These are phyloP conservation scores for Peromyscus leucopus DNA, from an alignment of 2,113 vertebrate species.

Conservation along the genomic window DNA sequence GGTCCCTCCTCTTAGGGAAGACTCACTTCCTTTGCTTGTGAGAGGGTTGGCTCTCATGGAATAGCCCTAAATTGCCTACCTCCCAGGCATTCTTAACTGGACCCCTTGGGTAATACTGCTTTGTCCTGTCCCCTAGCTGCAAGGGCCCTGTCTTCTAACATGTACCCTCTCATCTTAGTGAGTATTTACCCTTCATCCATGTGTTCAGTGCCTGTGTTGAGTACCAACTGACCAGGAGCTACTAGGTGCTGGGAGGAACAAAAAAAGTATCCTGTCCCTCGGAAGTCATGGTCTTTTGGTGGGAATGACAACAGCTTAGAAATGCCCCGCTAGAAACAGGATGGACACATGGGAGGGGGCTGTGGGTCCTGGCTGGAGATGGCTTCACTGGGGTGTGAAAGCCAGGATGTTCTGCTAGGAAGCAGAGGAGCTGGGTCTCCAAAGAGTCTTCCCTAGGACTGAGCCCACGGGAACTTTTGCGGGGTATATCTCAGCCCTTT, in stretches of 20 bases:
- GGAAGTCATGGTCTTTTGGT: accelerated
- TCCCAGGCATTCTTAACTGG: neutral
- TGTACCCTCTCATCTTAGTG: accelerated
- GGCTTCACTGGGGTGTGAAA: neutral
- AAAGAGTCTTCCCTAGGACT: accelerated
- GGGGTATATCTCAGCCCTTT: no score
- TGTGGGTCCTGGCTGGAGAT: neutral
- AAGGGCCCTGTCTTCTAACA: neutral
- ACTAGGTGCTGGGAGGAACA: neutral
- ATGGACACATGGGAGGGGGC: neutral
- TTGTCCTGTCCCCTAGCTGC: neutral
- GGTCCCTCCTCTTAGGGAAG: accelerated
- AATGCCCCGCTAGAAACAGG: neutral
- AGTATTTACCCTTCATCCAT: neutral
- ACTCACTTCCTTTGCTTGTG: neutral
- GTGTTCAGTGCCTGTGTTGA: neutral
- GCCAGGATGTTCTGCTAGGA: neutral
- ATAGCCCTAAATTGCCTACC: neutral
- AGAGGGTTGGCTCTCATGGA: neutral
- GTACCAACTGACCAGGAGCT: neutral
- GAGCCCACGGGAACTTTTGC: accelerated
- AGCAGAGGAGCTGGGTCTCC: no score
- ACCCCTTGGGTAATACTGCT: neutral
- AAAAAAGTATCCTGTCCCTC: neutral
- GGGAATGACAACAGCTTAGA: no score